phyloP scores from a whole-genome alignment of 2,797 vertebrate genomes.

The Tamandua tetradactyla region DNA sequence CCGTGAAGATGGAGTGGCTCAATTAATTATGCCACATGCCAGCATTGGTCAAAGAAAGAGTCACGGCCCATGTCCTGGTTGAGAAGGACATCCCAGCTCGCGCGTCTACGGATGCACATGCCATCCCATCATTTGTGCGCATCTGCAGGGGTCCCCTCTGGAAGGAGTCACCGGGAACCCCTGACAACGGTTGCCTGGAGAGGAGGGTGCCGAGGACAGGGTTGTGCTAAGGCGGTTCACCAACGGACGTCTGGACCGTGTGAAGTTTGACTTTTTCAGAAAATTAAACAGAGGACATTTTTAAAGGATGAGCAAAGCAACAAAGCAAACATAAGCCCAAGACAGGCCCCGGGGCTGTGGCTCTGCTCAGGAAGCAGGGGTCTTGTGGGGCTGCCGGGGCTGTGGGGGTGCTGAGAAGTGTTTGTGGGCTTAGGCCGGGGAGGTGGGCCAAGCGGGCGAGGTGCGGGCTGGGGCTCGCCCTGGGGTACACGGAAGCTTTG shows the following conservation, averaged over 20 bases:
- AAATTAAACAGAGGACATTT: background rate
- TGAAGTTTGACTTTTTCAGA: background rate
- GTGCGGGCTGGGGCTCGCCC: too few relatives aligned
- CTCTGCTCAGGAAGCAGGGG: background rate
- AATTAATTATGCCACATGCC: too few relatives aligned
- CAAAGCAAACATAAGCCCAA: background rate
- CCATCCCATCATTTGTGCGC: background rate
- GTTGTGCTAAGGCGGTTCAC: background rate
- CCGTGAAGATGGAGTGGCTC: too few relatives aligned
- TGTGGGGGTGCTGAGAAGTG: too few relatives aligned
- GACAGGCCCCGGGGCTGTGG: background rate
- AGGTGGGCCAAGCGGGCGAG: too few relatives aligned
- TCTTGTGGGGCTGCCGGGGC: background rate
- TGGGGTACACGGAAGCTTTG: background rate
- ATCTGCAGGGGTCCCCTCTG: background rate
- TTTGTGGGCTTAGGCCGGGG: too few relatives aligned
- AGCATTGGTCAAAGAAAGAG: background rate
- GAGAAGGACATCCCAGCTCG: background rate
- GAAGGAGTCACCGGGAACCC: background rate
- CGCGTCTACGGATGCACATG: background rate
- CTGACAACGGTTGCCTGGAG: too few relatives aligned
- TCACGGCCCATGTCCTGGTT: background rate
- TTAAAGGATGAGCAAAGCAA: background rate
- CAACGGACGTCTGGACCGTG: background rate
- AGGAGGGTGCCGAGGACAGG: background rate